Evolutionary conservation across 2,888 invertebrate genomes (phyloP), one percentile per base, ranked within the genome.

Genomic region (Polymixis lichenea): DNA sequence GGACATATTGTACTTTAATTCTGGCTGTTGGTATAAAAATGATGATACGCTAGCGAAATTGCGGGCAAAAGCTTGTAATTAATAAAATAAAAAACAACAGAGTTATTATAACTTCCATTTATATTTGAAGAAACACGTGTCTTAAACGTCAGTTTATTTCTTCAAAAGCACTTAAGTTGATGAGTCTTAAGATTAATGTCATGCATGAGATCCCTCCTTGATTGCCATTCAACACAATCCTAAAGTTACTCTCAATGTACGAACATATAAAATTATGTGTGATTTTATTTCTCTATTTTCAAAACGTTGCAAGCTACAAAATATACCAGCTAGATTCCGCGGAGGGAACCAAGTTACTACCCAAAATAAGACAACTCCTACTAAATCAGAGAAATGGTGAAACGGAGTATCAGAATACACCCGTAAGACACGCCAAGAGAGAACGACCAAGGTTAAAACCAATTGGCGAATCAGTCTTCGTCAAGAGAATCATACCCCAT

Each of bases 401-500:
- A 25, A 19, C 43, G 17, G 43, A 46, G 11, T 25, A 32, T 58
- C 15, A 43, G 22, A 64, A 65, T 0, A 3, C 8, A 53, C 5
- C 19, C 13, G 2, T 51, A 13, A 38, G 13, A 32, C 28, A 38
- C 4, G 13, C 22, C 2, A 32, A 67, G 2, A 53, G 15, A 8
- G 58, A 70, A 19, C 19, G 8, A 0, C 9, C 22, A 1, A 13
- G 6, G 15, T 5, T 61, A 3, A 32, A 62, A 49, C 71, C 77
- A 8, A 19, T 75, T 0, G 81, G 79, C 0, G 75, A 79, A 28
- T 75, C 85, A 0, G 13, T 74, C 0, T 70, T 90, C 2, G 86
- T 90, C 0, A 89, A 89, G 22, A 86, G 87, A 38, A 70, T 86
- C 2, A 68, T 90, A n/a, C 90, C 90, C 0, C 90, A 90, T 19